Evolutionary conservation across 2,888 invertebrate species (phyloP).

Genomic region (Drosophila vallismaia): DNA sequence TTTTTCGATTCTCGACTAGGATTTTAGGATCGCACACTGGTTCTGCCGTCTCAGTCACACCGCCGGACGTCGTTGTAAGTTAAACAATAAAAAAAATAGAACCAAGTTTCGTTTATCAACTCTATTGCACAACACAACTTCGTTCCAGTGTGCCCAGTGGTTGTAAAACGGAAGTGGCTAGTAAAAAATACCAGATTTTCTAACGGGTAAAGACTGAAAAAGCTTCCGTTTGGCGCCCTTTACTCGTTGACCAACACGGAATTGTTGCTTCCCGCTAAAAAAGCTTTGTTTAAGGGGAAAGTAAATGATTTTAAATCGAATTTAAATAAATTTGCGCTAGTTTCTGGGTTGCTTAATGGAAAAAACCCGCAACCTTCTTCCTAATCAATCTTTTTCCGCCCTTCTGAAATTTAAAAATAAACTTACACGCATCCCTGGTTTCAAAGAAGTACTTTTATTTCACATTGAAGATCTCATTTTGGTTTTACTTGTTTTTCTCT

Average conservation of each 20-base stretch:
- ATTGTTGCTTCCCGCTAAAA: neutral
- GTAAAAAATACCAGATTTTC: constrained; percentile 1
- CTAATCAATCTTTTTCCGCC: neutral
- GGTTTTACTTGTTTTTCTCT: constrained; percentile 39
- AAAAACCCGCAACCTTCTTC: too few species aligned
- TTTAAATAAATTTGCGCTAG: neutral
- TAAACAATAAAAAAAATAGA: constrained; percentile 40
- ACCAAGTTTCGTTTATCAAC: constrained; percentile 40
- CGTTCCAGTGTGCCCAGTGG: constrained; percentile 1
- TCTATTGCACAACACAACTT: constrained; percentile 34
- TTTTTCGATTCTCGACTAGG: neutral
- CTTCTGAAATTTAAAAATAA: neutral
- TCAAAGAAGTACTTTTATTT: constrained; percentile 53
- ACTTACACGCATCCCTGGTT: constrained; percentile 14
- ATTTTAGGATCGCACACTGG: constrained; percentile 8
- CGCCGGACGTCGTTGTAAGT: constrained; percentile 45
- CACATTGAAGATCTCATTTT: constrained; percentile 72
- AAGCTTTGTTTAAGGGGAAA: neutral
- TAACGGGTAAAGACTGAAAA: constrained; percentile 6
- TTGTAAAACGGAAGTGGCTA: neutral
- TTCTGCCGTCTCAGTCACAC: constrained; percentile 34
- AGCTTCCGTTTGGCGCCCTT: neutral
- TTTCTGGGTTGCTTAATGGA: too few species aligned
- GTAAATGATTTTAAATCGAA: neutral
- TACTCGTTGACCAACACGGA: neutral